Conservation (phyloP, 2,113 vertebrate species). For the Macquaria australasica region DNA sequence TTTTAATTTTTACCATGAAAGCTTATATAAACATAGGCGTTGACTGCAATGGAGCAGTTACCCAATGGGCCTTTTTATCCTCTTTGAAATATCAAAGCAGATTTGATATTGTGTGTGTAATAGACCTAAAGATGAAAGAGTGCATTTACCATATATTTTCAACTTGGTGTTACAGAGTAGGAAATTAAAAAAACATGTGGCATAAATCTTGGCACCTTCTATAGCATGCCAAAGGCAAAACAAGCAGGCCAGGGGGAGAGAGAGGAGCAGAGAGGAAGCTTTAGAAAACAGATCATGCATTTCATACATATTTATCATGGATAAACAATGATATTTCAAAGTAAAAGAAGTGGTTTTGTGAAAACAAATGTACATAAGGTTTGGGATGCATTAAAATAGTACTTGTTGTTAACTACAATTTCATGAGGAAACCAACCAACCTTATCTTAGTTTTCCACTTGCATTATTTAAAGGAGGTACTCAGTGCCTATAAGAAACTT, state of each 20-base stretch:
- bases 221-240: constrained; percentile 4
- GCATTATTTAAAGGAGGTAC: background rate
- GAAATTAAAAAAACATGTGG: constrained; percentile 42
- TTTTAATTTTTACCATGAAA: constrained; percentile 8
- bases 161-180: constrained; percentile 4
- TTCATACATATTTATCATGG: constrained; percentile 46
- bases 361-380: constrained; percentile 4
- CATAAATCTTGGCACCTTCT: constrained; percentile 34
- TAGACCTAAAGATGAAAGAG: constrained; percentile 15
- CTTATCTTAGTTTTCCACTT: constrained; percentile 18
- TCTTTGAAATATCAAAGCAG: constrained; percentile 17
- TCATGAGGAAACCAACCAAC: background rate
- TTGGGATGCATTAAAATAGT: background rate
- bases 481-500: background rate
- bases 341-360: constrained; percentile 20
- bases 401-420: background rate
- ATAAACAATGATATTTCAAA: constrained; percentile 40
- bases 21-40: background rate
- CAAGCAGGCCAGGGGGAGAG: constrained; percentile 1
- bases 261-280: constrained; percentile 23
- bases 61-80: background rate
- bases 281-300: constrained; percentile 15
- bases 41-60: background rate
- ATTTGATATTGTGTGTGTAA: constrained; percentile 16
- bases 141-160: constrained; percentile 17